Base-by-base conservation (phyloP, 2,113 vertebrate genomes). In the Phrynosoma platyrhinos region DNA sequence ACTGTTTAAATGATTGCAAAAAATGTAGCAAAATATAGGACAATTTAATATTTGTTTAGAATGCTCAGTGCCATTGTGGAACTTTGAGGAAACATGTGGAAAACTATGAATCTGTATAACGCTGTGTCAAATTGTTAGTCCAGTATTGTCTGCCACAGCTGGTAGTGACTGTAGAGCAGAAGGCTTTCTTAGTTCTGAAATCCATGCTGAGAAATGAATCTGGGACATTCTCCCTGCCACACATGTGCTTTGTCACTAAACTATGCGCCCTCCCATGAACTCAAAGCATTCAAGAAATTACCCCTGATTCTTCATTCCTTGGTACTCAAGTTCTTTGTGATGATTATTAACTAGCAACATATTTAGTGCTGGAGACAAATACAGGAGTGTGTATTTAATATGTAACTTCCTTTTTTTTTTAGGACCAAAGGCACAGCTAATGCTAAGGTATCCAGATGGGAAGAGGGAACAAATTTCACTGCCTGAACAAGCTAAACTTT, bases 381-480 rank as follows among this genome's bases (percentile, higher is more conserved):
- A 89, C 64, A 76, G 64, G 87, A 86, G 40, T 75, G 13, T 68
- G 20, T 79, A 5, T 25, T 85, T 96, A 91, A 94, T 79, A 21
- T 92, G 62, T 77, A 91, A 6, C 79, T 2, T 95, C 93, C 90
- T 93, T 95, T n/a, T 90, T 90, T 36, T 36, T 79, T 23, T 79
- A 99, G 99, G 99, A 97, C 99, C 99, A 94, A 99, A 99, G 97
- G 98, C 99, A 96, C 98, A 98, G 90, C 95, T 99, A 92, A 99
- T 99, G 99, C 97, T 99, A 77, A 97, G 99, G 91, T 99, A 99
- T 95, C 99, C 99, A 90, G 99, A 99, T 95, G 99, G 99, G 81
- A 98, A 98, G 95, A 98, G 98, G 96, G 99, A 99, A 96, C 99
- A 99, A 94, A 98, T 99, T 92, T 97, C 98, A 89, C 95, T 99